Evolutionary conservation across 2,113 vertebrate species (phyloP).

Genomic region (Cygnus atratus): DNA sequence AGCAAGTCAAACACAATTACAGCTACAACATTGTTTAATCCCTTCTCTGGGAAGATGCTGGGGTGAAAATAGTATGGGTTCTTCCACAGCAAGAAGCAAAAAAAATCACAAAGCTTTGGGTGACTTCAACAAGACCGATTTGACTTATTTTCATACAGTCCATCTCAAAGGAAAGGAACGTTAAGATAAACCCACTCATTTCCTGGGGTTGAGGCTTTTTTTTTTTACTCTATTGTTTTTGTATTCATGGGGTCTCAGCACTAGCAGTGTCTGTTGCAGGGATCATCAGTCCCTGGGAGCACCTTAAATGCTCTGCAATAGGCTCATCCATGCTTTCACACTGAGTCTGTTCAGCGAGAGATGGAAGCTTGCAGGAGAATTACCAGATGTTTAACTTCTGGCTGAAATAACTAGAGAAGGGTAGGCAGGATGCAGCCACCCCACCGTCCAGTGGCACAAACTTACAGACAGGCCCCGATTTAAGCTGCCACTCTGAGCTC

Average conservation of each 20-base stretch:
- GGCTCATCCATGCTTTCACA: not conserved
- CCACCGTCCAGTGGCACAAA: not conserved
- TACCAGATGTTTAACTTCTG: not conserved
- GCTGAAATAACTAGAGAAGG: not conserved
- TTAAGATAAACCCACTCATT: fast-evolving
- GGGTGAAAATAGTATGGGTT: not conserved
- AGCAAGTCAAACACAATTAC: conserved; percentile 47
- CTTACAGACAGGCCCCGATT: not conserved
- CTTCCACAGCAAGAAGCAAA: not conserved
- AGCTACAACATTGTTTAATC: not conserved
- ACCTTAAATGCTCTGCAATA: fast-evolving
- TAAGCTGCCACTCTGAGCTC: not conserved
- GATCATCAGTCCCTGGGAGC: not conserved
- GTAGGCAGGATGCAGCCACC: not conserved
- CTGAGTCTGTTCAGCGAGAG: not conserved
- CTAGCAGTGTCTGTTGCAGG: not conserved
- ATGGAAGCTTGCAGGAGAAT: fast-evolving
- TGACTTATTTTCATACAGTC: not conserved
- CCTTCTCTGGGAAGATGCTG: not conserved
- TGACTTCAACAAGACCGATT: not conserved
- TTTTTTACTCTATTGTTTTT: not conserved
- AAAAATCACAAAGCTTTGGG: conserved; percentile 16
- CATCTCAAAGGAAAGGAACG: not conserved
- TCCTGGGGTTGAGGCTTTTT: not conserved
- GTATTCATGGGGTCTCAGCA: not conserved